These are phyloP conservation scores for Bombus waltoni DNA, from an alignment of 1,140 invertebrate genomes.

Conservation along the genomic window DNA sequence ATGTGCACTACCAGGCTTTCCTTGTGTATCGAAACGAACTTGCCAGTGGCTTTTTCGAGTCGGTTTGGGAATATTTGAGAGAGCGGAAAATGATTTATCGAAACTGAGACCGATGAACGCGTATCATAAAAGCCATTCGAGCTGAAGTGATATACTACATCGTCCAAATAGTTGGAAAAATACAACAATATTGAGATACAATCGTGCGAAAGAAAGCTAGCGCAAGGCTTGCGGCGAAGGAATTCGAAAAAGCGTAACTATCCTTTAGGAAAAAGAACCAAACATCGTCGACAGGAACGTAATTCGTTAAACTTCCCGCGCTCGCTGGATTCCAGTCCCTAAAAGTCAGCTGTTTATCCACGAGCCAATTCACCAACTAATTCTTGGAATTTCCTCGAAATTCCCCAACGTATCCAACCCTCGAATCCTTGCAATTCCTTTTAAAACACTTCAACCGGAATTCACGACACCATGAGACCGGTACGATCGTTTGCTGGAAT, in stretches of 20 bases:
- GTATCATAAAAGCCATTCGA: background rate
- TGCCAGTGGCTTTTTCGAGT: background rate
- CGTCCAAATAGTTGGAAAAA: too few relatives aligned
- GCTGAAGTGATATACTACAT: background rate
- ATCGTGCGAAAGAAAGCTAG: background rate
- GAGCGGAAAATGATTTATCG: background rate
- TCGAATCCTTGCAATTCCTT: background rate
- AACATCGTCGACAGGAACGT: background rate
- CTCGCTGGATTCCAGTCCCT: background rate
- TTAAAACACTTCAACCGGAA: slow-evolving; percentile 10
- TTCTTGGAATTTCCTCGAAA: slow-evolving; percentile 6
- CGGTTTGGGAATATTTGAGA: background rate
- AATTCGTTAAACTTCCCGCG: background rate
- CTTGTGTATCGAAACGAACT: background rate
- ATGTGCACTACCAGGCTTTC: background rate
- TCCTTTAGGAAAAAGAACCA: too few relatives aligned
- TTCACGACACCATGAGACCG: background rate
- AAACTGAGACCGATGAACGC: background rate
- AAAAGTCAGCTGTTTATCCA: background rate
- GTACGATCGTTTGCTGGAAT: background rate
- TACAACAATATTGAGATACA: background rate
- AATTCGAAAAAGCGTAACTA: background rate
- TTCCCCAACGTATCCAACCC: background rate
- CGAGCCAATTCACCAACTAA: slow-evolving; percentile 6
- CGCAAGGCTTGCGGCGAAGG: background rate